Evolutionary conservation across 2,113 vertebrate species (phyloP), one percentile per base, ranked within the genome.

Genomic region (Chinchilla lanigera): DNA sequence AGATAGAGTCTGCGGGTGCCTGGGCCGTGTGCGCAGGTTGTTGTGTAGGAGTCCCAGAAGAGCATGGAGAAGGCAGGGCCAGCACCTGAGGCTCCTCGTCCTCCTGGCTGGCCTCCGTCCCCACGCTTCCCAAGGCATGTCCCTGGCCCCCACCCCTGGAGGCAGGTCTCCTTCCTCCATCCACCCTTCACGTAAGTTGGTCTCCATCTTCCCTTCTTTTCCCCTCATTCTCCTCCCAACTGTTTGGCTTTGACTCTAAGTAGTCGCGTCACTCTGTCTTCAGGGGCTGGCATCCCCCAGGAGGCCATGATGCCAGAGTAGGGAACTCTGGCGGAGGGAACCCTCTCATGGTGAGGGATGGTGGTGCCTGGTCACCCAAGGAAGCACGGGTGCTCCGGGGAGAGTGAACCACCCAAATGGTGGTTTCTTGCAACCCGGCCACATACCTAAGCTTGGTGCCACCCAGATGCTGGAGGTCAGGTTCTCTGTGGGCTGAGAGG

Each of bases 1-100:
- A 30, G 98, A 98, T 98, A 98, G 97, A 81, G 92, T 63, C 58
- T 86, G 93, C 0, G 84, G 93, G 93, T 38, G 50, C 93, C 54
- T 1, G 67, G 75, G 87, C 81, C 44, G 35, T 65, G 86, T 38
- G 30, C 61, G 89, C 86, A 26, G 93, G 90, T 24, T 30, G 84
- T 22, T 20, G 30, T 73, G 30, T n/a, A 97, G 97, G 95, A 97
- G 95, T 97, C 95, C 92, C 65, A 78, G 98, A 90, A 90, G 89
- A 73, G 17, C n/a, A 1, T 60, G 56, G 80, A 95, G 82, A 81
- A 28, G 90, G 80, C 88, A 94, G 80, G 96, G 78, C 96, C 89
- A n/a, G 81, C 63, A 26, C 47, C 63, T 1, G 1, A 0, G 20
- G 86, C 1, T 0, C 61, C 94, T 56, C 83, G 90, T 96, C 90